Evolutionary conservation across 2,113 vertebrate genomes (phyloP).

Genomic region (Barnardius zonarius): DNA sequence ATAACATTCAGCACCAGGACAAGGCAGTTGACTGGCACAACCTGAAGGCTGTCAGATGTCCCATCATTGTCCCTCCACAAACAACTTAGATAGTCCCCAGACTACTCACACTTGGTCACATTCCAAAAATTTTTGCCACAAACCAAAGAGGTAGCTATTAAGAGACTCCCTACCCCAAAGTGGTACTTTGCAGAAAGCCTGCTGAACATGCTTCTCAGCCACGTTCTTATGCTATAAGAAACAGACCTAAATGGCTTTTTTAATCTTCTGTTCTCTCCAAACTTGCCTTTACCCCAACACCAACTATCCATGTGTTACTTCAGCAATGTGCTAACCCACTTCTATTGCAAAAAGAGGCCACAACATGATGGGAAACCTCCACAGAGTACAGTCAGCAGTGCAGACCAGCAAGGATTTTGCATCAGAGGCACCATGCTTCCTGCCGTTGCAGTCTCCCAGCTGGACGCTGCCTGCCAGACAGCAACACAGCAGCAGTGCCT

Average conservation of each 20-base stretch:
- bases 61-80: neutral
- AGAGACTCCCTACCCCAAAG: neutral
- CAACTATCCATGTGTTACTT: neutral
- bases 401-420: neutral
- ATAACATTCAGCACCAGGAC: too few relatives aligned
- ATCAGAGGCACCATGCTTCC: neutral
- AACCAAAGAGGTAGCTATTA: neutral
- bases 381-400: accelerated
- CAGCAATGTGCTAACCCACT: accelerated
- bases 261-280: neutral
- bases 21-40: neutral
- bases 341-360: neutral
- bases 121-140: neutral
- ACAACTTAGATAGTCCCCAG: neutral
- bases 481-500: neutral
- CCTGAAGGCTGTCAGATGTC: neutral
- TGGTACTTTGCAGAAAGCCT: neutral
- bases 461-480: neutral
- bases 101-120: too few relatives aligned
- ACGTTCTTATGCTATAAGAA: neutral
- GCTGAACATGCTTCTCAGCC: neutral
- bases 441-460: neutral
- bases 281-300: neutral
- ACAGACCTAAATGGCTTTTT: neutral
- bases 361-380: neutral